Evolutionary conservation across 2,797 vertebrate species (phyloP).

Genomic region (Lophura swinhoii): DNA sequence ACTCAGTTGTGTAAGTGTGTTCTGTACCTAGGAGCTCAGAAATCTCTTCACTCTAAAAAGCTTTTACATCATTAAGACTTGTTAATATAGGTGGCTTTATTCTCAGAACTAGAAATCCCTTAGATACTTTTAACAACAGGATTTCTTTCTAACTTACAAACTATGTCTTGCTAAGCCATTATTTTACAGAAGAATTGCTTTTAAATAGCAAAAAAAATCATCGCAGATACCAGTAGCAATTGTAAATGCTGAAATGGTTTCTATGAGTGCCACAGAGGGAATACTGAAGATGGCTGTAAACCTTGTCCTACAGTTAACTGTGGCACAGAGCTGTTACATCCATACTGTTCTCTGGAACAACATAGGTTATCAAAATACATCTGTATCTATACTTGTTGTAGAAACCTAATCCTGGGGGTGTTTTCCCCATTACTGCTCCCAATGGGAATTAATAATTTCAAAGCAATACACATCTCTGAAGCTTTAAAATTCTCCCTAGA

Average conservation of each 20-base stretch:
- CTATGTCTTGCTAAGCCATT: neutral
- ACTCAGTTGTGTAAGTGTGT: rapidly evolving
- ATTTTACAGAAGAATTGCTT: neutral
- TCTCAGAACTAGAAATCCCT: neutral
- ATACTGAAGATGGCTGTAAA: neutral
- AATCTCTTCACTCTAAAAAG: neutral
- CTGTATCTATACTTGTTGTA: rapidly evolving
- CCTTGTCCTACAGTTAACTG: neutral
- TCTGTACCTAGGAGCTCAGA: neutral
- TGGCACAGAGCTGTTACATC: rapidly evolving
- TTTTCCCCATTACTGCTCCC: neutral
- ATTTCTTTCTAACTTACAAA: rapidly evolving
- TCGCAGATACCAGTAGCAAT: neutral
- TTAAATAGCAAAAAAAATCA: neutral
- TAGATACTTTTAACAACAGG: rapidly evolving
- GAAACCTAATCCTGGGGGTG: neutral
- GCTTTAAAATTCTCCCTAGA: rapidly evolving
- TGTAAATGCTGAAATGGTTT: neutral
- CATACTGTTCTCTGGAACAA: neutral
- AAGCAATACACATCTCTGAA: rapidly evolving
- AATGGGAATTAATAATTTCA: neutral
- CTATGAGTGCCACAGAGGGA: neutral
- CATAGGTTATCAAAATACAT: neutral
- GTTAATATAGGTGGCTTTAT: rapidly evolving
- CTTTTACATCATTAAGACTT: neutral